Evolutionary conservation across 2,113 vertebrate species (phyloP).

Genomic region (Erinaceus europaeus): DNA sequence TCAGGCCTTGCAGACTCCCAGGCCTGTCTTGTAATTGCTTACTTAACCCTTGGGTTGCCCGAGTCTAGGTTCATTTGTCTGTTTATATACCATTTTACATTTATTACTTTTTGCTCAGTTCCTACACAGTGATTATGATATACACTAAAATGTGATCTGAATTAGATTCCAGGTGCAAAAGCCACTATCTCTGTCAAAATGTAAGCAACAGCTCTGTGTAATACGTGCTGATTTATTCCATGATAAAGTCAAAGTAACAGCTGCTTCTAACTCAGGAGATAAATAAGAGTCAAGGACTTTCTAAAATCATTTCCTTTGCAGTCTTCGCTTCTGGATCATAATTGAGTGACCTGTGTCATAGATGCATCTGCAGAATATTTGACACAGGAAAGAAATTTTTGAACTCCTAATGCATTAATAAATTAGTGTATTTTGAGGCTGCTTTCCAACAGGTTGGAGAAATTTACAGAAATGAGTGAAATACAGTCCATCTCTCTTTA

Average conservation of each 20-base stretch:
- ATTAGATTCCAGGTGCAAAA: background rate
- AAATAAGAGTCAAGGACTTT: background rate
- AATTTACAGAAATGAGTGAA: background rate
- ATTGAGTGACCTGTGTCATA: background rate
- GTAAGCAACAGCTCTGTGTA: background rate
- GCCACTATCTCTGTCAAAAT: background rate
- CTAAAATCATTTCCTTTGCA: background rate
- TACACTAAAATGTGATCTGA: background rate
- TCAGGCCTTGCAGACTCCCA: too few relatives aligned
- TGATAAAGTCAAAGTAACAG: background rate
- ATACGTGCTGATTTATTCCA: background rate
- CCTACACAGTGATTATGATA: background rate
- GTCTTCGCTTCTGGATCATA: background rate
- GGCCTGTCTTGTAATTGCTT: too few relatives aligned
- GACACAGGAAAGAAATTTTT: background rate
- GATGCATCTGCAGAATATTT: background rate
- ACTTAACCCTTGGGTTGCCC: too few relatives aligned
- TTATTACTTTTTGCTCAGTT: background rate
- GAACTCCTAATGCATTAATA: background rate
- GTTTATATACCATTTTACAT: too few relatives aligned
- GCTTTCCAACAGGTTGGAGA: background rate
- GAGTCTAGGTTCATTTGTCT: too few relatives aligned
- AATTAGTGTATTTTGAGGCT: background rate
- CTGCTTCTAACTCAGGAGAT: background rate
- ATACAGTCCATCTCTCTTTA: background rate